Conservation (phyloP, 2,113 vertebrate species). For the Athene cunicularia region DNA sequence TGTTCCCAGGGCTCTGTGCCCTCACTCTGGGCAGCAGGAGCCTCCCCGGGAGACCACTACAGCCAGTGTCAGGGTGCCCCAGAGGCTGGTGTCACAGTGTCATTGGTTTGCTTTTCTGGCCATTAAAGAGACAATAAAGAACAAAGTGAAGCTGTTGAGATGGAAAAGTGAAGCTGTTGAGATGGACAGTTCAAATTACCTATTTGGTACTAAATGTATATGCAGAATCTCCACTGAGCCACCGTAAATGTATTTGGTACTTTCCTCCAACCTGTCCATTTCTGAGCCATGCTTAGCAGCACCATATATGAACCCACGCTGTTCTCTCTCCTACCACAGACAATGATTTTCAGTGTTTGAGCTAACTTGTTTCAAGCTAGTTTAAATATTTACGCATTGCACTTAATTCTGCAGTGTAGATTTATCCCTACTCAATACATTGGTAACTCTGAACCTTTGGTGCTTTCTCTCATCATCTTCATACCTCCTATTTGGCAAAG, state of each 20-base stretch:
- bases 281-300: background rate
- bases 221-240: background rate
- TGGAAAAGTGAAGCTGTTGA: background rate
- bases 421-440: background rate
- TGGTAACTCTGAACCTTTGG: background rate
- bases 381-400: background rate
- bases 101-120: background rate
- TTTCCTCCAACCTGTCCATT: background rate
- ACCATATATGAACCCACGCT: fast-evolving
- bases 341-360: background rate
- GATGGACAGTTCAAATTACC: background rate
- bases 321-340: background rate
- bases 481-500: background rate
- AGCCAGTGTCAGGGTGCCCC: background rate
- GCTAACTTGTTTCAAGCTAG: background rate
- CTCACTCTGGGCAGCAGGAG: background rate
- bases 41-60: background rate
- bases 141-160: background rate
- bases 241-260: background rate
- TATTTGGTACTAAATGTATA: background rate
- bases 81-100: background rate
- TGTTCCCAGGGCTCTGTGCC: background rate
- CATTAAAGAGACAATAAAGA: background rate
- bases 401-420: background rate
- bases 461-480: background rate